Evolutionary conservation across 2,113 vertebrate genomes (phyloP), one percentile per base, ranked within the genome.

Genomic region (Phyllopteryx taeniolatus): DNA sequence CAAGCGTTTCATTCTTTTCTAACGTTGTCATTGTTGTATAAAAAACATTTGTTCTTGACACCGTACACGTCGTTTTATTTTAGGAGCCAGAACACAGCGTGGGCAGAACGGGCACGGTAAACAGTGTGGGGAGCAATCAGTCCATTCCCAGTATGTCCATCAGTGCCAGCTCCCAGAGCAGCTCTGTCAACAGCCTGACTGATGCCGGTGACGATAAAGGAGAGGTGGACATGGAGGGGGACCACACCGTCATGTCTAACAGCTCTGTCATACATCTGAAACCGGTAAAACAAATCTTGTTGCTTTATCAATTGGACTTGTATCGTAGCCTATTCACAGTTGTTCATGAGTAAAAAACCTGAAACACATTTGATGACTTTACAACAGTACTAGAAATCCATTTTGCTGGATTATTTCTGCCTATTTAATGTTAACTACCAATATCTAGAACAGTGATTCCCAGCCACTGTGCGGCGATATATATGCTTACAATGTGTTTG

Each of bases 71-170:
- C 56, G 39, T 70, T 19, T 54, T 79, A 27, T 72, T 68, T 72
- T 83, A 99, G 98, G 98, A 99, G 66, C 93, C 95, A 83, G 98
- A 99, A 74, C 93, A 96, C 62, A 94, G 92, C 79, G 94, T 94
- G 61, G 93, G 96, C 76, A 91, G 95, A 82, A 97, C 96, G 0
- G 98, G 96, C 83, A 99, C 98, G 11, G 98, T 99, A 83, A 99
- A 98, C 84, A 99, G 98, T 66, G 96, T 98, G n/a, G 97, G 96
- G 78, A 99, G 98, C 88, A 99, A 96, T 92, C 98, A 99, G 82
- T 99, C 98, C 87, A 99, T 98, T 86, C 98, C 98, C 79, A 99
- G 97, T 84, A 98, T 99, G 96, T 99, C 97, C 76, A 99, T 98
- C 91, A 99, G 98, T 82, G 98, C 97, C 91, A 98, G 98, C 90